Evolutionary conservation across 2,797 vertebrate species (phyloP), one percentile per base, ranked within the genome.

Genomic region (Clarias platycephalus): DNA sequence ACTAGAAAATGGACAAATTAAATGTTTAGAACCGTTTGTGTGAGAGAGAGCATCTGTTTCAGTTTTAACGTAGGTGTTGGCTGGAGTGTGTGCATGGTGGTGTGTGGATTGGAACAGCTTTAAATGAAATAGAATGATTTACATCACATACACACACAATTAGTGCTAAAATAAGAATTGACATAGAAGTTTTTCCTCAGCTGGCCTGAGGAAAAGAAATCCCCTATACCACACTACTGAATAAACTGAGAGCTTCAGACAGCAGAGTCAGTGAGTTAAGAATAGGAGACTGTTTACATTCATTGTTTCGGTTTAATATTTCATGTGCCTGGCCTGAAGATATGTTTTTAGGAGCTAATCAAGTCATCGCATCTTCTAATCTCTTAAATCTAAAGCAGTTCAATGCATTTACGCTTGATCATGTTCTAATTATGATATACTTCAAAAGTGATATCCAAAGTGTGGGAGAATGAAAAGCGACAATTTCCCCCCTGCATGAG

Each of bases 351-450:
- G 24, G 18, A 44, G 77, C 37, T 64, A 58, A 72, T 82, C 68
- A 62, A 58, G 37, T 49, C 57, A 53, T 49, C 22, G 37, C 5
- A 16, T 49, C 53, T 58, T 22, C 31, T 62, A 57, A 37, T 70
- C 20, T 34, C 40, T 57, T n/a, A 58, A 70, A 81, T 24, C 28
- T 70, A 10, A 81, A 81, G 80, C 53, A 57, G 49, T 57, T 70
- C 34, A 49, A 16, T 44, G 31, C 22, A 58, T 44, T 70, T 16
- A 80, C 49, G 28, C 37, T 49, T 28, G 18, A 10, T 68, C 60
- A 9, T 76, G 20, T 24, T 44, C 60, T 76, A 66, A 76, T 83
- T 58, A 66, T 34, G 40, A 66, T 31, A 7, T 20, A 31, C 75
- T 62, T 62, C 31, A 78, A 22, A 15, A 78, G 31, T 31, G 15